Evolutionary conservation across 35 echinoderm and acorn worm genomes (phyloP).

Genomic region (Lytechinus pictus): DNA sequence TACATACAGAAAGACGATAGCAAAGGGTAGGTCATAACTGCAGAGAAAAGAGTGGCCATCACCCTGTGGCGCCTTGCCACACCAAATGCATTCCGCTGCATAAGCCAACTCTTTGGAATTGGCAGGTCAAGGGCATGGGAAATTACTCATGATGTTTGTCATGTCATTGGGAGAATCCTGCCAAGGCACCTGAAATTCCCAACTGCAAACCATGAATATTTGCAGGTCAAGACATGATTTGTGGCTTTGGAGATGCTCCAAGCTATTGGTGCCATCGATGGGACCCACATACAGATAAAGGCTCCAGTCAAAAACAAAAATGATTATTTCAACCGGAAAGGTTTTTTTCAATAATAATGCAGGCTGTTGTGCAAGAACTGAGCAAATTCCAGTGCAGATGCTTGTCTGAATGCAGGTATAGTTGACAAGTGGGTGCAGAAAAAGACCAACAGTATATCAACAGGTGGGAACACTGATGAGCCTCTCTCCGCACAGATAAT

Average conservation of each 20-base stretch:
- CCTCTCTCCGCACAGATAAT: too few species aligned
- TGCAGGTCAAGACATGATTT: neutral
- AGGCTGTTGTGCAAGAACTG: too few species aligned
- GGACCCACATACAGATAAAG: slow-evolving; percentile 55
- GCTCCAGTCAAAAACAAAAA: slow-evolving; percentile 6
- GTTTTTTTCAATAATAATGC: too few species aligned
- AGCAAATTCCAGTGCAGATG: too few species aligned
- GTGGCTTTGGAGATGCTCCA: neutral
- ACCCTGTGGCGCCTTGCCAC: slow-evolving; percentile 60
- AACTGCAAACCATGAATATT: neutral
- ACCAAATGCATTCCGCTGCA: slow-evolving; percentile 30
- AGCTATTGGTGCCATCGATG: slow-evolving; percentile 15
- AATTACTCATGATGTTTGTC: slow-evolving; percentile 51
- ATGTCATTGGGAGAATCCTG: slow-evolving; percentile 17
- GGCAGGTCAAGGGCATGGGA: slow-evolving; percentile 44
- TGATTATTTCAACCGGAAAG: slow-evolving; percentile 60
- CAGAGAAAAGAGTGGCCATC: slow-evolving; percentile 59
- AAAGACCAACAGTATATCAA: too few species aligned
- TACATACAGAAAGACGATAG: neutral
- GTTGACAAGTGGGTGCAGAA: too few species aligned
- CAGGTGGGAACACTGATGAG: too few species aligned
- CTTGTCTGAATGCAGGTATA: too few species aligned
- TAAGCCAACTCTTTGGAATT: slow-evolving; percentile 64
- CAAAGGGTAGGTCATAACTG: slow-evolving; percentile 28
- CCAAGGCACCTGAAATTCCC: neutral